Conservation (phyloP, 2,113 vertebrate species). For the Perca fluviatilis region DNA sequence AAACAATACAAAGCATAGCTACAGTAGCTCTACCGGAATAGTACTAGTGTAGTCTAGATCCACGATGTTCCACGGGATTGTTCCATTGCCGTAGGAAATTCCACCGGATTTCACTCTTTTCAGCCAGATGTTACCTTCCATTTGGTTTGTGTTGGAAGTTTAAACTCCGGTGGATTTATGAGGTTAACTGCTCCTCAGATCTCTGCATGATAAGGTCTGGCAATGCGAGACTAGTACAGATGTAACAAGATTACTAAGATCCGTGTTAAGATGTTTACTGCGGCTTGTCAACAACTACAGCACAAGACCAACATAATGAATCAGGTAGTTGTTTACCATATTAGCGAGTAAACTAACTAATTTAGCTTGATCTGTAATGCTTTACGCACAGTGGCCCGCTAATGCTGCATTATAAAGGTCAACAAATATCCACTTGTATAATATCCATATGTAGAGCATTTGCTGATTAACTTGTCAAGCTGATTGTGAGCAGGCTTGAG, state of each 20-base stretch:
- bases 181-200: too few relatives aligned
- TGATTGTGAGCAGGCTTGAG: constrained; percentile 37
- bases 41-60: neutral
- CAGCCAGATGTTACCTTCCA: too few relatives aligned
- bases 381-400: neutral
- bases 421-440: neutral
- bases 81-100: too few relatives aligned
- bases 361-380: neutral
- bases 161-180: too few relatives aligned
- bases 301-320: neutral
- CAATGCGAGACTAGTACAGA: neutral
- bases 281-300: neutral
- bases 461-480: constrained; percentile 63
- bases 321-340: too few relatives aligned
- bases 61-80: too few relatives aligned
- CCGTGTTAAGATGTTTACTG: neutral
- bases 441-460: neutral
- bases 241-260: neutral
- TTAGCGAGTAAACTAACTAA: neutral
- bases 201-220: too few relatives aligned
- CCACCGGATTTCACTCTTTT: too few relatives aligned
- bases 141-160: too few relatives aligned
- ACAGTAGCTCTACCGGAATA: neutral
- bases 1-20: neutral
- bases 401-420: constrained; percentile 2